Evolutionary conservation across 2,113 vertebrate species (phyloP).

Genomic region (Entelurus aequoreus): DNA sequence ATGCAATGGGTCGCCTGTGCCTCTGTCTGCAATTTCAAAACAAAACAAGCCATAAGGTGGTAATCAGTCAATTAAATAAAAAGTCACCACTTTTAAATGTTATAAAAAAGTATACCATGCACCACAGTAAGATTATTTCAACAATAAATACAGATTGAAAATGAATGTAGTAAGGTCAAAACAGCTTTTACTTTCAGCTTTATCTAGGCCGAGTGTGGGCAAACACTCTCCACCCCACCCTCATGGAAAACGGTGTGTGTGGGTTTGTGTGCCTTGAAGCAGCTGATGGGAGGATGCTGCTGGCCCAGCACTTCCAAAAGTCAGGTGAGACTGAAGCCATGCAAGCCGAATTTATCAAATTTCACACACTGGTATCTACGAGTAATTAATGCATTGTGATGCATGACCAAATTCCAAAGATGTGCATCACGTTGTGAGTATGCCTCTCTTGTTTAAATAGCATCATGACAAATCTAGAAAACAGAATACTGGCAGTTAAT

Average conservation of each 20-base stretch:
- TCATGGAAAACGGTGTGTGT: conserved; percentile 18
- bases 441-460: no score
- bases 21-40: conserved; percentile 37
- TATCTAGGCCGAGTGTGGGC: no score
- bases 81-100: neutral
- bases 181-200: no score
- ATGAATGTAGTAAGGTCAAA: no score
- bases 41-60: conserved; percentile 27
- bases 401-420: neutral
- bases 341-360: conserved; percentile 4
- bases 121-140: no score
- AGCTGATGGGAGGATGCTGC: conserved; percentile 51
- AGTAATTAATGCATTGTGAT: neutral
- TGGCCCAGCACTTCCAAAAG: conserved; percentile 43
- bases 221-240: no score
- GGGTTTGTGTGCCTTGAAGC: conserved; percentile 14
- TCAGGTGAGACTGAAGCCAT: conserved; percentile 44
- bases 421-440: no score
- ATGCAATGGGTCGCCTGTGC: conserved; percentile 22
- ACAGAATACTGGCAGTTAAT: no score
- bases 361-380: no score
- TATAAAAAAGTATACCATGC: no score
- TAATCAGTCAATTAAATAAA: conserved; percentile 1
- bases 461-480: no score
- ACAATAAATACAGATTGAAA: no score